phyloP scores from a whole-genome alignment of 2,113 vertebrate genomes.

The Ophthalmolycus amberensis region DNA sequence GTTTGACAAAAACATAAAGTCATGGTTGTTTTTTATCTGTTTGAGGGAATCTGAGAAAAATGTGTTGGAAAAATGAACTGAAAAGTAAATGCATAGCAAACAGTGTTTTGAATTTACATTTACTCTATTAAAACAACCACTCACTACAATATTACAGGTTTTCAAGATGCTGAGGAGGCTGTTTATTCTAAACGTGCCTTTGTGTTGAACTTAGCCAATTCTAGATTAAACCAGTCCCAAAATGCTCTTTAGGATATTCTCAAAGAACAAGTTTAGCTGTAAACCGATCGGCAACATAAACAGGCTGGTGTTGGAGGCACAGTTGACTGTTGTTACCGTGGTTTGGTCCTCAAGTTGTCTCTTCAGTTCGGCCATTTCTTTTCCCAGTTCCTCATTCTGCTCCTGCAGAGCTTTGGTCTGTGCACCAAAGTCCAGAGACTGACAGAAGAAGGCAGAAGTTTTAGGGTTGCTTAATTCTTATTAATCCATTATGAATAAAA shows the following conservation, averaged over 20 bases:
- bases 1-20: neutral
- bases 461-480: neutral
- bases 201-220: conserved; percentile 13
- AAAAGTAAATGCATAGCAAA: conserved; percentile 8
- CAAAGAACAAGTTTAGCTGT: conserved; percentile 32
- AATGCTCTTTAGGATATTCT: conserved; percentile 26
- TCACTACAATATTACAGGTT: conserved; percentile 7
- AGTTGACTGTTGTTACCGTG: conserved; percentile 74
- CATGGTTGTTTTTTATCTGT: no score
- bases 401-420: conserved; percentile 89
- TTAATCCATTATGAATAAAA: conserved; percentile 8
- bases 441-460: conserved; percentile 29
- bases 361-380: conserved; percentile 86
- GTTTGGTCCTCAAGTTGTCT: conserved; percentile 82
- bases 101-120: neutral
- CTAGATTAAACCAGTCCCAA: conserved; percentile 15
- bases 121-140: neutral
- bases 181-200: conserved; percentile 10
- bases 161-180: neutral
- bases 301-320: conserved; percentile 8
- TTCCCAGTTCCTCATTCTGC: conserved; percentile 88
- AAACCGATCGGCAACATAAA: conserved; percentile 19
- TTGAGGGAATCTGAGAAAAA: no score
- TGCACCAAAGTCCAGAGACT: conserved; percentile 83
- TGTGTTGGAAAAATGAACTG: neutral